phyloP scores from a whole-genome alignment of 1,140 invertebrate genomes.

The Bombyx mandarina region DNA sequence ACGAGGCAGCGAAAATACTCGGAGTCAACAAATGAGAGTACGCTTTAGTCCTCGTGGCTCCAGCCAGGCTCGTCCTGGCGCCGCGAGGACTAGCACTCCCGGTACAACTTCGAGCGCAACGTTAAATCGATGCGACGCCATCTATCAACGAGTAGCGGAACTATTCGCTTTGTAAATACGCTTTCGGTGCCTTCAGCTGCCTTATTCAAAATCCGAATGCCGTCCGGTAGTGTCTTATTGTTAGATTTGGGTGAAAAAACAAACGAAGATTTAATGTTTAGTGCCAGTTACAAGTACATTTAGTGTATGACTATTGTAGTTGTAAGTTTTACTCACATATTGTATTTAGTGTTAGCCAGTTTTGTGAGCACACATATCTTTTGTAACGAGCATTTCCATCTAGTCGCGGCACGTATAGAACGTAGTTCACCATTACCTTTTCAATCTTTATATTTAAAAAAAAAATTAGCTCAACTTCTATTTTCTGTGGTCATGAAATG shows the following conservation, averaged over 20 bases:
- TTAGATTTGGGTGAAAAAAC: conserved; percentile 37
- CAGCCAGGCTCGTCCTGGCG: conserved; percentile 53
- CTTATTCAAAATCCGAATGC: conserved; percentile 46
- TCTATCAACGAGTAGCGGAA: conserved; percentile 41
- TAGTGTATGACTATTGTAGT: conserved; percentile 4
- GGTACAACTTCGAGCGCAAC: conserved; percentile 25
- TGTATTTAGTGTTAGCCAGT: conserved; percentile 4
- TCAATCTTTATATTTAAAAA: neutral
- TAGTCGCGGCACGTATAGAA: conserved; percentile 39
- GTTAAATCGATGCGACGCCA: conserved; percentile 31
- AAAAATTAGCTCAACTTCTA: too few relatives aligned
- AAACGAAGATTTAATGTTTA: conserved; percentile 46
- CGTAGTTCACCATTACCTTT: conserved; percentile 15
- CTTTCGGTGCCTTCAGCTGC: conserved; percentile 52
- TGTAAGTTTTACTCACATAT: neutral
- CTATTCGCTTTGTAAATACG: conserved; percentile 17
- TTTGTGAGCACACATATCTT: conserved; percentile 10
- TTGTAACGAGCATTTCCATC: conserved; percentile 51
- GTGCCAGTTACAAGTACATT: conserved; percentile 55
- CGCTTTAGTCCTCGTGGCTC: conserved; percentile 64
- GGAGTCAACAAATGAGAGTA: conserved; percentile 81
- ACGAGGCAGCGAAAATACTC: conserved; percentile 89
- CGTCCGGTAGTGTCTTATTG: conserved; percentile 55
- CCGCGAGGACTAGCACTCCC: conserved; percentile 60
- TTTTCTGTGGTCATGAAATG: too few relatives aligned